Conservation (phyloP, 1,140 invertebrate genomes). For the Panulirus ornatus region DNA sequence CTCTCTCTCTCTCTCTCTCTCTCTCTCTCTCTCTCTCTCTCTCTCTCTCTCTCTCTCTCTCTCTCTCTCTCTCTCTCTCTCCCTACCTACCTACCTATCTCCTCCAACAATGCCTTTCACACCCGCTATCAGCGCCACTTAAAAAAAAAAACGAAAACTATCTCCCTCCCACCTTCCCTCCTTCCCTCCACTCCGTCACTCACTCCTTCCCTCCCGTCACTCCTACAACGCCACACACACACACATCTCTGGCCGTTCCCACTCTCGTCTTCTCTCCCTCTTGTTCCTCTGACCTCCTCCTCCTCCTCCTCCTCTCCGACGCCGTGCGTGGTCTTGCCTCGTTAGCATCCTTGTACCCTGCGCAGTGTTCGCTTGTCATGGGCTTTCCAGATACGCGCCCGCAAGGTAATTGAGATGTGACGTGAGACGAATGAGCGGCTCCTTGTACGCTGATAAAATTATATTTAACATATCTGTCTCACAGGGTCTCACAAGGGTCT, state of each 20-base stretch:
- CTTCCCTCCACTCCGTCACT: not conserved
- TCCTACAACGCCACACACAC: not conserved
- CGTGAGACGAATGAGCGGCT: conserved; percentile 58
- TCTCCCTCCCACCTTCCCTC: not conserved
- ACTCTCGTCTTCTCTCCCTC: not conserved
- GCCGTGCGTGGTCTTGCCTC: conserved; percentile 16
- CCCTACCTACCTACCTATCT: conserved; percentile 12
- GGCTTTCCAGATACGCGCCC: conserved; percentile 38
- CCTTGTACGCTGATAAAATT: conserved; percentile 52
- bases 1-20: not conserved
- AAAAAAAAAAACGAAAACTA: too few relatives aligned
- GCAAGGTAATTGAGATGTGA: conserved; percentile 62
- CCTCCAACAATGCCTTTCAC: too few relatives aligned
- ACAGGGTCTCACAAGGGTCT: not conserved
- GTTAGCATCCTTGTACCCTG: conserved; percentile 53
- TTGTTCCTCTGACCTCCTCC: not conserved
- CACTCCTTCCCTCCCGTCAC: not conserved
- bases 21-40: conserved; percentile 38
- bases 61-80: conserved; percentile 51
- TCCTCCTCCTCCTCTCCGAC: not conserved
- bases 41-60: conserved; percentile 52
- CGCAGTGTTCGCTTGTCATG: conserved; percentile 49
- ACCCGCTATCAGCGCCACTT: too few relatives aligned
- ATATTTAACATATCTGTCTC: conserved; percentile 20
- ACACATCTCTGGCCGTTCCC: not conserved